Conservation (phyloP, 2,888 invertebrate genomes). For the Euspilapteryx auroguttella region DNA sequence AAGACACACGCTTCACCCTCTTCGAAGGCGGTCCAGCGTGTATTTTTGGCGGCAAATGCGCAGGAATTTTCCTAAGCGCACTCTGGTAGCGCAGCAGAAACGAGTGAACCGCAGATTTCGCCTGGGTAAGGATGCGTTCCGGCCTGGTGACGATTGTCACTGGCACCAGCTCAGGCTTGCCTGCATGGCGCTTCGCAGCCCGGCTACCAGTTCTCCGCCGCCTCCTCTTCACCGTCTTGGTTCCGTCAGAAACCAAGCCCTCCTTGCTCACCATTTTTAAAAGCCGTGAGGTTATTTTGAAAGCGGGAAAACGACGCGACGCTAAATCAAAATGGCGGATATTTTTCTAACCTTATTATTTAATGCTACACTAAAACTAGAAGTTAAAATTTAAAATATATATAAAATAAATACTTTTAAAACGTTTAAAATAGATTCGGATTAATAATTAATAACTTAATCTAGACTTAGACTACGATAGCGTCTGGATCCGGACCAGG, state of each 20-base stretch:
- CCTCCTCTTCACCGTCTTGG: conserved; percentile 24
- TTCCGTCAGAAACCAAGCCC: conserved; percentile 14
- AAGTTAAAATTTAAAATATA: conserved; percentile 11
- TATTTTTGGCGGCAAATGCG: conserved; percentile 36
- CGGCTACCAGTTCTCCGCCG: conserved; percentile 26
- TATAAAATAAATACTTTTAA: conserved; percentile 13
- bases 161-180: conserved; percentile 13
- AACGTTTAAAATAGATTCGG: conserved; percentile 14
- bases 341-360: conserved; percentile 13
- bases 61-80: conserved; percentile 36
- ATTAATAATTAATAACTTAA: no score
- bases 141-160: conserved; percentile 8
- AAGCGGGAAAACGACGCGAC: conserved; percentile 8
- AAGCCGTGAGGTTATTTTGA: conserved; percentile 6
- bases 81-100: conserved; percentile 40
- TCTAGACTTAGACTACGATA: no score
- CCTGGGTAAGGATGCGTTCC: conserved; percentile 18
- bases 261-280: conserved; percentile 29
- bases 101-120: conserved; percentile 41
- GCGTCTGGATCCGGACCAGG: no score
- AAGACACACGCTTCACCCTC: conserved; percentile 45
- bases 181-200: conserved; percentile 25
- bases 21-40: conserved; percentile 43
- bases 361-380: conserved; percentile 4
- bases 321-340: conserved; percentile 38